Evolutionary conservation across 2,113 vertebrate genomes (phyloP), one percentile per base, ranked within the genome.

Genomic region (Smithornis capensis): DNA sequence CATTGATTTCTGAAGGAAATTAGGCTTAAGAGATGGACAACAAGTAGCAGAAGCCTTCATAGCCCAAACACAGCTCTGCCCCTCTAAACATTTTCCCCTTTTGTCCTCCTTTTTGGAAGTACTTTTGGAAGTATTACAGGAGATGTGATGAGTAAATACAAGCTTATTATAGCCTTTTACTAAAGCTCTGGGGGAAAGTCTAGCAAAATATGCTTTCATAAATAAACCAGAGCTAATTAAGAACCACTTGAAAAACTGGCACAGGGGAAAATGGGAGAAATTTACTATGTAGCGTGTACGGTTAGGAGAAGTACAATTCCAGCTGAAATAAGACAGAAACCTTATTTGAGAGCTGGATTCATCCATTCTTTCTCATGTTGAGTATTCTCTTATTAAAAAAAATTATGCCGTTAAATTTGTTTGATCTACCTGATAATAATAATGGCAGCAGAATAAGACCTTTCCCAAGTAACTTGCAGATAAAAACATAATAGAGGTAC

Each of bases 181-280:
- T 56, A 52, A 88, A 82, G 73, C 93, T 95, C 78, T 76, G 60
- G 92, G 86, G 95, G 64, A 60, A 94, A 90, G 84, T 88, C 93
- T 91, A 78, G 77, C 87, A 90, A 94, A 95, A 94, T 40, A 80
- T 45, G 76, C 82, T 77, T 94, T 96, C 88, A 94, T 96, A 96
- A 96, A 96, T 96, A 95, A 95, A 87, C 13, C 65, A 90, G 45
- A 78, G 78, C 60, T 96, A 96, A 96, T 96, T 96, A 96, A 96
- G 95, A 94, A 87, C 47, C 64, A 62, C 87, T 96, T 92, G 45
- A 89, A 96, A 77, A 91, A 49, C 76, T 63, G 87, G 79, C 93
- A 84, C 65, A 90, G 69, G 93, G 85, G 69, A 89, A 80, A 47
- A 87, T 75, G 78, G n/a, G 31, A 76, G 74, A 57, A 90, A 96